Evolutionary conservation across 2,113 vertebrate genomes (phyloP), one percentile per base, ranked within the genome.

Genomic region (Syrrhaptes paradoxus): DNA sequence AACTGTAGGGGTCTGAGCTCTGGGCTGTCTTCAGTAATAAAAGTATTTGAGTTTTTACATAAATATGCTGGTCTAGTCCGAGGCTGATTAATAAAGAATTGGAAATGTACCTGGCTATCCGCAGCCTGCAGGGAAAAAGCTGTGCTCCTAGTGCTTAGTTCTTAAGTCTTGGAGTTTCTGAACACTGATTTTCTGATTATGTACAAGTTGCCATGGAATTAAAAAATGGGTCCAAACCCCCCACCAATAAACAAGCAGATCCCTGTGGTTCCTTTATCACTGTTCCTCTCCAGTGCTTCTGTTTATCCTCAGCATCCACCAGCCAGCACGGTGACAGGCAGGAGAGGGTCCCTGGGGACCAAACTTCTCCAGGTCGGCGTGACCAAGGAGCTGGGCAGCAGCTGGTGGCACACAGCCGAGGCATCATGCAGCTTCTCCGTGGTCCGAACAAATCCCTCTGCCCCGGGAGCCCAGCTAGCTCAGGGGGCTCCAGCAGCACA

Each of bases 21-120:
- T 88, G 83, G 41, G 71, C 66, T 91, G 29, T 45, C 84, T 85
- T 75, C 89, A 41, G 59, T 52, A 71, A 94, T 87, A 78, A 83
- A 85, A 92, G 73, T 79, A 87, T 87, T 84, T 29, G 67, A 49
- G 48, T 4, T 87, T 90, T 92, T 57, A 91, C 45, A 93, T 71
- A 74, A 92, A 76, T 78, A 81, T 54, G 76, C 86, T 87, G 45
- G 55, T 74, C 59, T 59, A 55, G 72, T 46, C 75, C 65, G 79
- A 80, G 32, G 32, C 13, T 77, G 38, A 74, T 68, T 81, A 85
- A 38, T 21, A 71, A 63, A 87, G 74, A 80, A 85, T 59, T 87
- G 61, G 51, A 81, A 87, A 86, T 38, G 68, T 67, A 81, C 89
- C 87, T 88, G 90, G 82, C 57, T 77, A 21, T 48, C 61, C 3